Percentiles rank a stretch among this genome's conserved stretches.
These are phyloP conservation scores for Gymnoscopelus braueri DNA, from an alignment of 2,797 vertebrate species.

Conservation along the genomic window DNA sequence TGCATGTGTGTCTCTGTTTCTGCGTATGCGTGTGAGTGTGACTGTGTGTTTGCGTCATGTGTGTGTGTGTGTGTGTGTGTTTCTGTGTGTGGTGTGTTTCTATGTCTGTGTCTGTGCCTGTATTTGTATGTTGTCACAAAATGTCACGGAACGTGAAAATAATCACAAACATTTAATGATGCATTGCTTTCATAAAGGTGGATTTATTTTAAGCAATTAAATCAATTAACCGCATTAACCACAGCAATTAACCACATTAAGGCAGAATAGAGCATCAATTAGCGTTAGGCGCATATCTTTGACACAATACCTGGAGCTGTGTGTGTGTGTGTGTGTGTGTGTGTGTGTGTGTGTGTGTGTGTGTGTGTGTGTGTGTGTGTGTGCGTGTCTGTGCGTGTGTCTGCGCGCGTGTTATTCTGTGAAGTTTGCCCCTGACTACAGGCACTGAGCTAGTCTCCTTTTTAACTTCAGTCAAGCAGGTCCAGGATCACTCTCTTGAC, in stretches of 20 bases:
- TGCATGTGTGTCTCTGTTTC: background rate
- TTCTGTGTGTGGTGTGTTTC: background rate
- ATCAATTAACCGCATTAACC: constrained; percentile 5
- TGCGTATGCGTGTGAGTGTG: background rate
- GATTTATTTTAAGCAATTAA: background rate
- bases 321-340: background rate
- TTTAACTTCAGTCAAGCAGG: constrained; percentile 37
- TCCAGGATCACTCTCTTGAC: constrained; percentile 7
- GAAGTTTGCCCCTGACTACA: constrained; percentile 7
- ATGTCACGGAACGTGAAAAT: background rate
- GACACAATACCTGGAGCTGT: background rate
- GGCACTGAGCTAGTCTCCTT: background rate
- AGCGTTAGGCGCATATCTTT: no score
- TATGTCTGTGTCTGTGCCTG: background rate
- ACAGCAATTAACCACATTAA: background rate
- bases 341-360: background rate
- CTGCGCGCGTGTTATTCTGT: background rate
- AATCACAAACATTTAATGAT: background rate
- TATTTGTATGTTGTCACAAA: background rate
- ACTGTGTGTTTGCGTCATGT: background rate
- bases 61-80: background rate
- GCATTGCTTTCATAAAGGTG: no score
- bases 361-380: background rate
- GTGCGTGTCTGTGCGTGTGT: background rate
- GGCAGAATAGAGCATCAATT: no score